These are phyloP conservation scores for Steinernema khuongi DNA, from an alignment of 1,140 invertebrate genomes.

Conservation along the genomic window DNA sequence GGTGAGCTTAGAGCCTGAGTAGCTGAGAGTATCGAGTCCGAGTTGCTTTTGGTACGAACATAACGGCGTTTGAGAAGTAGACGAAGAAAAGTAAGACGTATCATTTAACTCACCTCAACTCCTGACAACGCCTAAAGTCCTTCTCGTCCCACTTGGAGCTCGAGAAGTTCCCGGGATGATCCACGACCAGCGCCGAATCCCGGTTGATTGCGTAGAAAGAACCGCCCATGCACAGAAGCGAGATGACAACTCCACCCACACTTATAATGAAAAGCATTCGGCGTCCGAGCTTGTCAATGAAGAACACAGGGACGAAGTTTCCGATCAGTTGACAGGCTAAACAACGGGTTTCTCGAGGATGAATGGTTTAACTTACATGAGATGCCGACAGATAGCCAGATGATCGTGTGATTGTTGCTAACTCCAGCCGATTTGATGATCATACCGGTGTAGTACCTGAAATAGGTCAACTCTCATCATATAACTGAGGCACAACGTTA, in stretches of 20 bases:
- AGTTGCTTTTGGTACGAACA: no score
- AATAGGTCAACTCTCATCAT: conserved; percentile 27
- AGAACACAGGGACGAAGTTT: conserved; percentile 65
- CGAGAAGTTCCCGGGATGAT: background rate
- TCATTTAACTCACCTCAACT: background rate
- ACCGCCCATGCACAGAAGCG: conserved; percentile 35
- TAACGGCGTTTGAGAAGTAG: no score
- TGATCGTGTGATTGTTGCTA: conserved; percentile 62
- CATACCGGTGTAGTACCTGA: conserved; percentile 67
- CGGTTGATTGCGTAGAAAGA: conserved; percentile 47
- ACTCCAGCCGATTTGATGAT: conserved; percentile 68
- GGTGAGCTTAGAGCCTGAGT: no score
- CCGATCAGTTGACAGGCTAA: no score
- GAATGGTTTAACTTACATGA: conserved; percentile 52
- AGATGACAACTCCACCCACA: conserved; percentile 60
- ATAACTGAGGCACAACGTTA: no score
- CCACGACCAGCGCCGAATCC: conserved; percentile 23
- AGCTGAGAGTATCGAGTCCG: no score
- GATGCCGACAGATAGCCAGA: conserved; percentile 66
- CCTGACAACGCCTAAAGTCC: background rate
- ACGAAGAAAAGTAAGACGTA: no score
- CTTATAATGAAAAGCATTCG: conserved; percentile 63
- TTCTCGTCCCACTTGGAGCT: background rate
- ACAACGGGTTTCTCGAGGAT: no score
- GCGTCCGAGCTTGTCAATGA: conserved; percentile 66